phyloP scores from a whole-genome alignment of 2,888 invertebrate species.

The Tipula confusa region DNA sequence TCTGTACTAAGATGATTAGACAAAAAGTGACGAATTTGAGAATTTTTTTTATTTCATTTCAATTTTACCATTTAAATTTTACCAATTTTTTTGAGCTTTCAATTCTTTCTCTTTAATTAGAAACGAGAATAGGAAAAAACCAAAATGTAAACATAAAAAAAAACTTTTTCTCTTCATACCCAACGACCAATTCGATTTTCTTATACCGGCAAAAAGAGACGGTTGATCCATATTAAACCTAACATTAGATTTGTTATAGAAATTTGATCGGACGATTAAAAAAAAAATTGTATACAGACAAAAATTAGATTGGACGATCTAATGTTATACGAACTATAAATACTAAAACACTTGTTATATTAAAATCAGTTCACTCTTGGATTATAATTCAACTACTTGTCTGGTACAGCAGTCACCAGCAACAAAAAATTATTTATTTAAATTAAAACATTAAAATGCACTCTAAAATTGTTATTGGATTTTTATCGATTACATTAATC shows the following conservation, averaged over 20 bases:
- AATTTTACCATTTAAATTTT: neutral
- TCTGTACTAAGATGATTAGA: neutral
- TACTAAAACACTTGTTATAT: neutral
- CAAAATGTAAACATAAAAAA: conserved; percentile 13
- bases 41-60: conserved; percentile 4
- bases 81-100: neutral
- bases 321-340: neutral
- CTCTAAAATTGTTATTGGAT: neutral
- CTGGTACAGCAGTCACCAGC: neutral
- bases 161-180: neutral
- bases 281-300: neutral
- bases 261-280: neutral
- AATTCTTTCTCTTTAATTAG: conserved; percentile 15
- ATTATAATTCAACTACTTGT: neutral
- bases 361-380: neutral
- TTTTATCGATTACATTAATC: neutral
- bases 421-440: neutral
- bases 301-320: neutral
- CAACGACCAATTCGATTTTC: neutral
- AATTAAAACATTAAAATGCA: neutral
- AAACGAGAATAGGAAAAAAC: conserved; percentile 20
- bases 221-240: neutral
- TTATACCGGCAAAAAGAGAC: neutral
- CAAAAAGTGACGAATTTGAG: neutral
- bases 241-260: conserved; percentile 15